phyloP scores from a whole-genome alignment of 2,113 vertebrate species.

The Sarotherodon lohbergeri region DNA sequence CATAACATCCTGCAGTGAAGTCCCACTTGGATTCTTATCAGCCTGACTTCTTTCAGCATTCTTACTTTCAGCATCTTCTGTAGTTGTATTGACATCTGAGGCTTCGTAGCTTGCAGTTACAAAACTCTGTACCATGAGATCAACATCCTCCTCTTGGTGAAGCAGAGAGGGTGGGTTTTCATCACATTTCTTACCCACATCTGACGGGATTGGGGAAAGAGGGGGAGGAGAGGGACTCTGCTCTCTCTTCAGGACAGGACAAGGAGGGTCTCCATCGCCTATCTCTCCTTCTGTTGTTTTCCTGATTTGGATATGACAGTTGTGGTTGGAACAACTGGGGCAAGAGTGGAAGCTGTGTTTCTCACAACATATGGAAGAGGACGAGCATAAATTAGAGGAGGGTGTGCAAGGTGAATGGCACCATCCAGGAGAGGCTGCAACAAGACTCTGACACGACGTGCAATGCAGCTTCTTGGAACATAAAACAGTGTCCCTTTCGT shows the following conservation, averaged over 20 bases:
- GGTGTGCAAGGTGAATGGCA: slow-evolving; percentile 3
- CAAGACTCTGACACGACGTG: slow-evolving; percentile 77
- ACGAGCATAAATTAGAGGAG: slow-evolving; percentile 13
- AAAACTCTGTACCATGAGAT: background rate
- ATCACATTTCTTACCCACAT: slow-evolving; percentile 69
- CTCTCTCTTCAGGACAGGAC: slow-evolving; percentile 53
- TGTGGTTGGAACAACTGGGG: slow-evolving; percentile 36
- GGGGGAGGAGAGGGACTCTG: slow-evolving; percentile 85
- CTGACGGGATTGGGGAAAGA: slow-evolving; percentile 81
- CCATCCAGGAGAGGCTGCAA: slow-evolving; percentile 1
- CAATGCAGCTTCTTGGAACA: slow-evolving; percentile 78
- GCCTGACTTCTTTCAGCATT: slow-evolving; percentile 47
- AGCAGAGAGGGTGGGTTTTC: slow-evolving; percentile 80
- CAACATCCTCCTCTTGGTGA: slow-evolving; percentile 61
- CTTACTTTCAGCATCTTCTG: slow-evolving; percentile 3
- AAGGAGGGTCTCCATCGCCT: slow-evolving; percentile 34
- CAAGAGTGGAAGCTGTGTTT: slow-evolving; percentile 67
- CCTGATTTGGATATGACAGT: slow-evolving; percentile 40
- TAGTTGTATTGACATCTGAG: background rate
- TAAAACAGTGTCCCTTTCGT: slow-evolving; percentile 64
- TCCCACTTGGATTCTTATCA: slow-evolving; percentile 69
- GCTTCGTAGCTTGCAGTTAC: background rate
- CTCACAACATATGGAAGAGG: slow-evolving; percentile 66
- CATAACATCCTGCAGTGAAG: slow-evolving; percentile 83
- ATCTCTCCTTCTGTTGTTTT: slow-evolving; percentile 29